Base-by-base conservation (phyloP, 23 tunicate genomes). In the Halocynthia aurantium region DNA sequence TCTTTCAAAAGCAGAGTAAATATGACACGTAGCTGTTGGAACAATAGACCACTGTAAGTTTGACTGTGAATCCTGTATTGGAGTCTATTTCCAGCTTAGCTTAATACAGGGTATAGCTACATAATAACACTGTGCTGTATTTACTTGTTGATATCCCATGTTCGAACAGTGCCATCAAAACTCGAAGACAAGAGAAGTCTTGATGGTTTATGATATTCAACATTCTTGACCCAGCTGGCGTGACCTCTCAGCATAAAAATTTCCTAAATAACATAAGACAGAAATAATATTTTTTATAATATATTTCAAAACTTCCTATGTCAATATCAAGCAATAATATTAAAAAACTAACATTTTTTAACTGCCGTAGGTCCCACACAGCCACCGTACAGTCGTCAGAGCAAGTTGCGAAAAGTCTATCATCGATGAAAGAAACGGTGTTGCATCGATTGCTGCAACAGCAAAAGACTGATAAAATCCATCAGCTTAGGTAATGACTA, bases 191-290 rank as follows among this genome's bases (percentile, higher is more conserved):
- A 73, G 5, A 89, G 66, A 17, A 74, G 60, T 63, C 74, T 69
- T 8, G 85, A 22, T 40, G 85, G 83, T 80, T 80, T 80, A 55
- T 89, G 88, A 53, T 72, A 84, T 76, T 89, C 96, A 74, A 89
- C 80, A 83, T 89, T 89, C 81, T 89, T 89, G 61, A 89, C 96
- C 96, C 96, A 89, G 50, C 69, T 53, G 7, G 58, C 62, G 57
- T 89, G 96, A 19, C 96, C 96, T 73, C 50, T 75, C 40, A 89
- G 78, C 52, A 52, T 57, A 7, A 58, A 54, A 10, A 83, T 87
- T 22, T 88, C 79, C 87, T 88, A 75, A 7, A 50, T 5, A 50
- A 13, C 13, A 72, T 18, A 1, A 67, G 44, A 67, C 22, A 67
- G 31, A 15, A 11, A 22, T 15, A 18, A 9, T 9, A 67, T n/a